A percentile compares a stretch with the other conserved stretches of the same genome.
Evolutionary conservation across 2,797 vertebrate species (phyloP).

Genomic region (Myotis pilosus): DNA sequence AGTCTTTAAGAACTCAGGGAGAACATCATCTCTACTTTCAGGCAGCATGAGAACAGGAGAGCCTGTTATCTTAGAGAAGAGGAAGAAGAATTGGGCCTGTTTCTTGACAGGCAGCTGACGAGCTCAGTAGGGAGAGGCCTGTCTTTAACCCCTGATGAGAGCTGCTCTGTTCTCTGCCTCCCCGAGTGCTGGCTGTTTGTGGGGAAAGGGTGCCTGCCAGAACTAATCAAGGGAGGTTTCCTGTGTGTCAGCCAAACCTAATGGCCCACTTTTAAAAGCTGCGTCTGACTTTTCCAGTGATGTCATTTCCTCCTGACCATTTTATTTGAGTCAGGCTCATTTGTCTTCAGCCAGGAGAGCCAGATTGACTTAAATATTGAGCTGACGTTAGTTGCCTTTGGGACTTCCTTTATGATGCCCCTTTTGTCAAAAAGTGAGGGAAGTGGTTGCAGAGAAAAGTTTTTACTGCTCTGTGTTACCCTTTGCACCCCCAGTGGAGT

Average conservation of each 20-base stretch:
- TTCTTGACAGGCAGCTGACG: background rate
- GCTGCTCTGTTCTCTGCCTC: background rate
- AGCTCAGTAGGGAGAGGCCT: background rate
- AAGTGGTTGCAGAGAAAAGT: background rate
- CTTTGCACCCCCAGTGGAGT: background rate
- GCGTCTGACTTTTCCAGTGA: conserved; percentile 12
- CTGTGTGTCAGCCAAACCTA: background rate
- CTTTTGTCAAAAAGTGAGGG: background rate
- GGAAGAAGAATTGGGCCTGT: background rate
- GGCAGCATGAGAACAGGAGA: background rate
- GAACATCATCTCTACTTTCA: background rate
- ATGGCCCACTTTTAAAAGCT: conserved; percentile 3
- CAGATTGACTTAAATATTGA: background rate
- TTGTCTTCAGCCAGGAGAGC: conserved; percentile 21
- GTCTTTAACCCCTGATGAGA: background rate
- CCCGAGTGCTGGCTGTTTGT: background rate
- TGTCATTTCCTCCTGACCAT: background rate
- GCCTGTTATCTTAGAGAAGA: background rate
- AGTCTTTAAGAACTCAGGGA: background rate
- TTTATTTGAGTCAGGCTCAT: conserved; percentile 17
- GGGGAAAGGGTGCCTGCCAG: background rate
- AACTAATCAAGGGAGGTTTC: background rate
- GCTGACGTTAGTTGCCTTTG: background rate
- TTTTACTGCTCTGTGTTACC: background rate
- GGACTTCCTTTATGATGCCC: background rate